Conservation (phyloP, 2,888 invertebrate genomes). For the Caenorhabditis doughertyi region DNA sequence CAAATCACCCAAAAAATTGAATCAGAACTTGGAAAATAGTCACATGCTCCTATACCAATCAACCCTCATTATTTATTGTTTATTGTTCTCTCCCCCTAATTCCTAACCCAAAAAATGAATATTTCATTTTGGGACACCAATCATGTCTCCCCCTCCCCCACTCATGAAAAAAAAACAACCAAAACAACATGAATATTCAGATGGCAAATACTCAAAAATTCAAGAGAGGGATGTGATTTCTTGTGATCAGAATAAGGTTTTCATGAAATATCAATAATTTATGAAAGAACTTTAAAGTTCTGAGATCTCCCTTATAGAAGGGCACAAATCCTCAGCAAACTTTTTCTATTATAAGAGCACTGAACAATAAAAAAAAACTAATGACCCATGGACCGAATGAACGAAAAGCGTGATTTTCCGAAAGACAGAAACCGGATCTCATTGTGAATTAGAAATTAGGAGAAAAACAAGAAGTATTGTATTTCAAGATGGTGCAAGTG, state of each 20-base stretch:
- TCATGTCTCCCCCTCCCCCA: too few relatives aligned
- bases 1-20: too few relatives aligned
- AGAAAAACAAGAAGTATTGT: conserved; percentile 9
- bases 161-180: background rate
- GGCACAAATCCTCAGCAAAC: too few relatives aligned
- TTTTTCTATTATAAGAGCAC: too few relatives aligned
- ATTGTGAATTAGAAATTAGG: conserved; percentile 6
- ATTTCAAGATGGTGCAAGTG: conserved; percentile 30
- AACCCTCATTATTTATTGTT: background rate
- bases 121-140: conserved; percentile 45
- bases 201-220: background rate
- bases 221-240: background rate
- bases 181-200: conserved; percentile 28
- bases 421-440: conserved; percentile 33
- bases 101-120: conserved; percentile 31
- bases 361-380: background rate
- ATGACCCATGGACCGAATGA: background rate
- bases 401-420: conserved; percentile 5
- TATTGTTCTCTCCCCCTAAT: conserved; percentile 3
- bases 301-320: too few relatives aligned
- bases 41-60: too few relatives aligned
- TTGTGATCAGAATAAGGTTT: too few relatives aligned
- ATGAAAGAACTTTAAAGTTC: too few relatives aligned
- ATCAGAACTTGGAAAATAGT: too few relatives aligned
- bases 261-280: too few relatives aligned